Evolutionary conservation across 2,797 vertebrate genomes (phyloP), one percentile per base, ranked within the genome.

Genomic region (Neomorphus geoffroyi): DNA sequence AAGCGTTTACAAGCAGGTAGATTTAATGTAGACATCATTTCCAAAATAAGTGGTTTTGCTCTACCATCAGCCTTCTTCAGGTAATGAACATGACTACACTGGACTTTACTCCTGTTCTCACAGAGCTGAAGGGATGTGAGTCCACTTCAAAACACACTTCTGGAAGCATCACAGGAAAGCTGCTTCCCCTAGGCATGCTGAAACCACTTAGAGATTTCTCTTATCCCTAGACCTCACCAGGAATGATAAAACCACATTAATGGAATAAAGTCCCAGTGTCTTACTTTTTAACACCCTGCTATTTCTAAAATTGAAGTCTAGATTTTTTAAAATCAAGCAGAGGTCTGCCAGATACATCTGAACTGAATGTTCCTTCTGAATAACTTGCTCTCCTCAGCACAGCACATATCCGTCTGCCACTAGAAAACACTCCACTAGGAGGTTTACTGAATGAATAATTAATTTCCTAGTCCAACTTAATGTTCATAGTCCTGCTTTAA

Each of bases 361-460:
- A 95, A 73, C 6, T 13, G 13, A 90, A 67, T 3, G 1, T 43
- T 86, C 33, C 21, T 90, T 70, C 32, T 57, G 56, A 91, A 86
- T 28, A 90, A 43, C 13, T 39, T 77, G 48, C 39, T 77, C 57
- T 82, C 83, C 70, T 77, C 56, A 88, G 64, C 60, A 88, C 35
- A 81, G 66, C 69, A 73, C 26, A 69, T 8, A 74, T 4, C 32
- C 3, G 5, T 60, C 70, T 86, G 37, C 73, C 70, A 46, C 91
- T 35, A 81, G 33, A 67, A 73, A 90, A 78, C 56, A 88, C 51
- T 53, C 56, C 53, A 70, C 67, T 80, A 60, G 35, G 46, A 84
- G 30, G 30, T 67, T 79, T 92, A 81, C 60, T 85, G 73, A 95
- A 94, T 41, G 51, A 90, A 16, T 80, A 74, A 95, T 80, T 92